phyloP scores from a whole-genome alignment of 1,140 invertebrate species.

The Ptiloglossa arizonensis region DNA sequence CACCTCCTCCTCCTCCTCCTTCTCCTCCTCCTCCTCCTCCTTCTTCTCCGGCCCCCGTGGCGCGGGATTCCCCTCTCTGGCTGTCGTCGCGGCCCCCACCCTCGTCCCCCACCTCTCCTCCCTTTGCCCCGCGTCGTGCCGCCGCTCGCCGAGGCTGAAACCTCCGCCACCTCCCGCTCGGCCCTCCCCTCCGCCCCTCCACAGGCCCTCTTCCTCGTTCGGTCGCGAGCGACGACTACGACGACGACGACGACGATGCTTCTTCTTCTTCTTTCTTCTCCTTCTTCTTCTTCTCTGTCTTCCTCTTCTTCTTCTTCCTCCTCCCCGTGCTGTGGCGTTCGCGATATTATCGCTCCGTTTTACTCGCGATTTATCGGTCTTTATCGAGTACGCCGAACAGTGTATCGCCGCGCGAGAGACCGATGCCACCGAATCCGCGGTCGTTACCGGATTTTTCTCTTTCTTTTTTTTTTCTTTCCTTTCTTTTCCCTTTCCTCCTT shows the following conservation, averaged over 20 bases:
- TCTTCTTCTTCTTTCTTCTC: too few relatives aligned
- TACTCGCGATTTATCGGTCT: constrained; percentile 80
- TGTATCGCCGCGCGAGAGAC: constrained; percentile 59
- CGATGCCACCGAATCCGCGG: constrained; percentile 29
- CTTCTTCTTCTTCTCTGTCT: too few relatives aligned
- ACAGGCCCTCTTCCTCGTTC: constrained; percentile 14
- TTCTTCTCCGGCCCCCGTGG: too few relatives aligned
- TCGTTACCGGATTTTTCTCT: too few relatives aligned
- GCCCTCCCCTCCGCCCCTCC: constrained; percentile 33
- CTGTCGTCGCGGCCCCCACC: constrained; percentile 37
- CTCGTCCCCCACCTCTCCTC: constrained; percentile 26
- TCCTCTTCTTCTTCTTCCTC: too few relatives aligned
- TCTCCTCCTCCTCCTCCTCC: constrained; percentile 21
- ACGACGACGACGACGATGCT: too few relatives aligned
- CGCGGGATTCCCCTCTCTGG: constrained; percentile 10
- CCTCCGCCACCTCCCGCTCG: constrained; percentile 38
- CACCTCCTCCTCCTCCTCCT: constrained; percentile 25
- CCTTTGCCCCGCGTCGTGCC: constrained; percentile 25
- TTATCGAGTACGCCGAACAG: constrained; percentile 77
- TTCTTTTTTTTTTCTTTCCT: too few relatives aligned
- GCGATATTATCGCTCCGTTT: constrained; percentile 80
- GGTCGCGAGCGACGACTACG: too few relatives aligned
- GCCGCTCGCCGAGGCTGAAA: constrained; percentile 44
- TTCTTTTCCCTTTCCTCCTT: too few relatives aligned
- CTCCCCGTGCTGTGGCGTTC: constrained; percentile 44